Evolutionary conservation across 1,140 invertebrate species (phyloP).

Genomic region (Battus philenor): DNA sequence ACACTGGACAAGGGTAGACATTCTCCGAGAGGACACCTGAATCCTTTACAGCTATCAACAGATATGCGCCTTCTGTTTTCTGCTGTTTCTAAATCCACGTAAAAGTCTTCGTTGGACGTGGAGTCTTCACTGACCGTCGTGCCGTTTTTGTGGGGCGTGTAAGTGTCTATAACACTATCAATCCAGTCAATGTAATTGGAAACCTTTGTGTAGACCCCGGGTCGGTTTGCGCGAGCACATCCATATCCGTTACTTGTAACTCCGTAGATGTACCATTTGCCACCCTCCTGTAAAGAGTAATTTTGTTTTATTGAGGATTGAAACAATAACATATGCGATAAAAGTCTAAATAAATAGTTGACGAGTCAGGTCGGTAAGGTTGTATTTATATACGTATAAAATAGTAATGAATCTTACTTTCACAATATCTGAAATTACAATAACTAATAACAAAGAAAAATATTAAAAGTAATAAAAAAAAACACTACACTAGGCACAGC

Average conservation of each 20-base stretch:
- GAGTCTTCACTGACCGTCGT: slow-evolving; percentile 39
- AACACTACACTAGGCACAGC: too few relatives aligned
- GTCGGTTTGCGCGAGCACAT: slow-evolving; percentile 87
- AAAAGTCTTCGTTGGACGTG: slow-evolving; percentile 58
- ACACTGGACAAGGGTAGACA: slow-evolving; percentile 82
- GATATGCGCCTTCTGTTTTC: slow-evolving; percentile 56
- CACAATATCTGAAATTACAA: too few relatives aligned
- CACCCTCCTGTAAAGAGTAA: slow-evolving; percentile 66
- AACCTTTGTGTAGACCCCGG: slow-evolving; percentile 93
- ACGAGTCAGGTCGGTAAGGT: too few relatives aligned
- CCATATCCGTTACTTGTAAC: slow-evolving; percentile 93
- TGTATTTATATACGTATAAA: too few relatives aligned
- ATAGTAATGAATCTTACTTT: too few relatives aligned
- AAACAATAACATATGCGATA: too few relatives aligned
- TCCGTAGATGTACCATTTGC: slow-evolving; percentile 80
- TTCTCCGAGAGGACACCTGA: slow-evolving; percentile 85
- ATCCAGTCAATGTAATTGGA: slow-evolving; percentile 88
- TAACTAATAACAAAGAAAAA: too few relatives aligned
- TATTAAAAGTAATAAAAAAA: too few relatives aligned
- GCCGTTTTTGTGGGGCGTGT: slow-evolving; percentile 38
- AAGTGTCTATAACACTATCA: slow-evolving; percentile 72
- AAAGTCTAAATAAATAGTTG: too few relatives aligned
- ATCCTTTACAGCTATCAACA: slow-evolving; percentile 78
- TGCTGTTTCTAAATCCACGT: slow-evolving; percentile 61
- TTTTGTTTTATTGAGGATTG: too few relatives aligned